These are phyloP conservation scores for Sturnira hondurensis DNA, from an alignment of 2,113 vertebrate species.

Conservation along the genomic window DNA sequence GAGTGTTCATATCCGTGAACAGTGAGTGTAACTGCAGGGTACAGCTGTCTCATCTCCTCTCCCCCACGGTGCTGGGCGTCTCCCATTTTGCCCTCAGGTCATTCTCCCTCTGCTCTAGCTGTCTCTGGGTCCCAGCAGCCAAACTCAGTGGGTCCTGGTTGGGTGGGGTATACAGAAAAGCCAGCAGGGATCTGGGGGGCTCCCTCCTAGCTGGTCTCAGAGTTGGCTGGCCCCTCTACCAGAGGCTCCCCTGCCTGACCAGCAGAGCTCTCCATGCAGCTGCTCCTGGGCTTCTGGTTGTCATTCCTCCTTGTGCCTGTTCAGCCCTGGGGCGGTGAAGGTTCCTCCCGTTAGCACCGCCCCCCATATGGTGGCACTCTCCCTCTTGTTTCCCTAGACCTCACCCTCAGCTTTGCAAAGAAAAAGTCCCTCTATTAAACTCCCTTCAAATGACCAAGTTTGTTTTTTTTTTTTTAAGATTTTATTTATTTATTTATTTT, in stretches of 20 bases:
- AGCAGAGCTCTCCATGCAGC: no score
- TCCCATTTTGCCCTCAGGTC: background rate
- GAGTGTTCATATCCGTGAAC: background rate
- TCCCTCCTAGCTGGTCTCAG: background rate
- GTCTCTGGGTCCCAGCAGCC: background rate
- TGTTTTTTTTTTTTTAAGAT: no score
- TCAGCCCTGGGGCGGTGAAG: background rate
- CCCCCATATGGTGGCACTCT: background rate
- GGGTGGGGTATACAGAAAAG: background rate
- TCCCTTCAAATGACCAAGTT: background rate
- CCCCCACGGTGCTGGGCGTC: accelerated
- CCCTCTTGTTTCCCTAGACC: background rate
- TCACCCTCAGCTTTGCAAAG: background rate
- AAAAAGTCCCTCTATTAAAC: background rate
- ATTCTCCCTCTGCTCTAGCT: background rate
- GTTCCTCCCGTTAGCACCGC: background rate
- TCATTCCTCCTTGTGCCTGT: background rate
- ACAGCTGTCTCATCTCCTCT: background rate
- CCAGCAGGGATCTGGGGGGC: background rate
- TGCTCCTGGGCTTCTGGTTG: background rate
- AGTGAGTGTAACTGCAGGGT: background rate
- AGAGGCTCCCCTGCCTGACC: background rate
- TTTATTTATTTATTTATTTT: no score
- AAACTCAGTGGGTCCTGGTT: background rate
- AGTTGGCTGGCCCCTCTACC: background rate